Base-by-base conservation (phyloP, 2,888 invertebrate genomes). In the Ichneumoninae sp. region DNA sequence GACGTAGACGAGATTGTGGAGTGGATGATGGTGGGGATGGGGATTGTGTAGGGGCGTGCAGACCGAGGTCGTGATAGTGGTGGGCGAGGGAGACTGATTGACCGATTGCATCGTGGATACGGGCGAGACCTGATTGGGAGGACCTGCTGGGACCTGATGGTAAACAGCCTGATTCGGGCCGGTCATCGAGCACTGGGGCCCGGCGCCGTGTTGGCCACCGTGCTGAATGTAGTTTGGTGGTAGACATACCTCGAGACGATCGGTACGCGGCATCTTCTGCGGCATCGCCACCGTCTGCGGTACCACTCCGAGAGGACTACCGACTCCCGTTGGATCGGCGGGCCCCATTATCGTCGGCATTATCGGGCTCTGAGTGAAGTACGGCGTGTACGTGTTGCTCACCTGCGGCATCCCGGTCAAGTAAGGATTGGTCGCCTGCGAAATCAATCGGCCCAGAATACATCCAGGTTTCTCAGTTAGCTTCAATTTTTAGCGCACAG, bases 221-320 rank as follows among this genome's bases (percentile, higher is more conserved):
- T 92, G 92, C 90, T 90, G 92, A 92, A 91, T 91, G 92, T 92
- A 90, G 91, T 91, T 92, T 90, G 92, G 92, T 91, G 90, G 92
- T 91, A 92, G 91, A 95, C 96, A 96, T 96, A 98, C 98, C 98
- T 98, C 98, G 95, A 98, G 96, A 95, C 98, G 96, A 95, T 98
- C 98, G 94, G 98, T 97, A 94, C 98, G 97, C 91, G 97, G 97
- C 96, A 98, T 96, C 95, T 98, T 98, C 95, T 98, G 98, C 95
- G 98, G 97, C 92, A 96, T 94, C 94, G 97, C 97, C 94, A 97
- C 97, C 94, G 96, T 97, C 95, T 97, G 97, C 94, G 96, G 97
- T 94, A 96, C 96, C 91, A 96, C 96, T 89, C 97, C 97, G 91
- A 98, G 95, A 89, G 97, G 97, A 93, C 97, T 97, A 91, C 96